A percentile compares a stretch with the other conserved stretches of the same genome.
Evolutionary conservation across 2,113 vertebrate species (phyloP).

Genomic region (Sinocyclocheilus anophthalmus): DNA sequence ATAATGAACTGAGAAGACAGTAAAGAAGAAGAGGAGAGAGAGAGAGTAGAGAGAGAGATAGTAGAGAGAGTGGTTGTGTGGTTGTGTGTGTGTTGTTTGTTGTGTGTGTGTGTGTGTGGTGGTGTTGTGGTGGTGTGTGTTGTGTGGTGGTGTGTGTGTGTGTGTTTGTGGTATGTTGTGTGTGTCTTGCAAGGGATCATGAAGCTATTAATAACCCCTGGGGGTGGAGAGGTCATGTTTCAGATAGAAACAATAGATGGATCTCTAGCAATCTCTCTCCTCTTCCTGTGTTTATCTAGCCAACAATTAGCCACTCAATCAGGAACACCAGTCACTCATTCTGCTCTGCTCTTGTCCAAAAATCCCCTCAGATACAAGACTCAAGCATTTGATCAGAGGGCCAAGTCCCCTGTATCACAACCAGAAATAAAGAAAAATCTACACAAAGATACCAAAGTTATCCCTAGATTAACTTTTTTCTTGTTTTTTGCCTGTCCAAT

Average conservation of each 20-base stretch:
- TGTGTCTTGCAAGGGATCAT: slow-evolving; percentile 27
- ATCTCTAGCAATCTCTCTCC: slow-evolving; percentile 30
- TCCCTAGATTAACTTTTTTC: too few relatives aligned
- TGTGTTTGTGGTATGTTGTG: too few relatives aligned
- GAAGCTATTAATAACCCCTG: slow-evolving; percentile 47
- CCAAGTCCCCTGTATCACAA: not conserved
- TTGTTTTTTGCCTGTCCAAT: too few relatives aligned
- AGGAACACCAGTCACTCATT: not conserved
- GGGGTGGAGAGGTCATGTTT: slow-evolving; percentile 47
- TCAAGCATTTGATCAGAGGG: not conserved
- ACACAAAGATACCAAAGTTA: too few relatives aligned
- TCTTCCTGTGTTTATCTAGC: slow-evolving; percentile 3
- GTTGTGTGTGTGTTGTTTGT: not conserved
- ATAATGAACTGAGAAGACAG: too few relatives aligned
- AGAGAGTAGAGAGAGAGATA: too few relatives aligned
- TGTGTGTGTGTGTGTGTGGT: slow-evolving; percentile 31
- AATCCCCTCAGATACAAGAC: not conserved
- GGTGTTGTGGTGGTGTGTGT: too few relatives aligned
- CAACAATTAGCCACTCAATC: slow-evolving; percentile 29
- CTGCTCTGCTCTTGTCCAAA: not conserved
- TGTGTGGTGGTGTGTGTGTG: slow-evolving; percentile 39
- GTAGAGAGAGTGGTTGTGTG: too few relatives aligned
- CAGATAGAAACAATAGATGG: slow-evolving; percentile 31
- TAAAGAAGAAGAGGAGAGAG: too few relatives aligned
- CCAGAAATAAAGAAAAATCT: not conserved